Conservation (phyloP, 1,140 invertebrate genomes). For the Mesaphorura yosii region DNA sequence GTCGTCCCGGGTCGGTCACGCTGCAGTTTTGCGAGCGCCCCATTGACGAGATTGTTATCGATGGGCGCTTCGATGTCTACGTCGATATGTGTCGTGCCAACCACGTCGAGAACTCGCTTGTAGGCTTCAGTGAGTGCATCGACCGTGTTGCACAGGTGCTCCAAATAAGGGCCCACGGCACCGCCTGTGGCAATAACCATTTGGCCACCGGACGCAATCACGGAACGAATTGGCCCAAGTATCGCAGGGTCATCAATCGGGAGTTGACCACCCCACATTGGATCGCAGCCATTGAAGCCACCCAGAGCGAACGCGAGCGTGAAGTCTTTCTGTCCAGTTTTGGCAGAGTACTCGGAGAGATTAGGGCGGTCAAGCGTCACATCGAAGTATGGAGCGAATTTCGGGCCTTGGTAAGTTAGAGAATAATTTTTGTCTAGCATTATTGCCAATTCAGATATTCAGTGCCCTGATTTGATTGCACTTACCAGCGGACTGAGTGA, state of each 20-base stretch:
- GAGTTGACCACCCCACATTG: conserved; percentile 26
- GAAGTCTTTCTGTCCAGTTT: conserved; percentile 27
- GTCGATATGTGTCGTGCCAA: conserved; percentile 26
- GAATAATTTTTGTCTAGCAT: no score
- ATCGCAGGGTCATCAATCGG: conserved; percentile 22
- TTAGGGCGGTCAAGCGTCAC: conserved; percentile 10
- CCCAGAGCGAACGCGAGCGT: conserved; percentile 31
- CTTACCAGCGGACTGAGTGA: no score
- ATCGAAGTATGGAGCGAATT: conserved; percentile 25
- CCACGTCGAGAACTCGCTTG: conserved; percentile 23
- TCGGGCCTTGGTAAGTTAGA: no score
- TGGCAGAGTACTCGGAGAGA: conserved; percentile 10
- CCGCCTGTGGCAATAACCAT: conserved; percentile 28
- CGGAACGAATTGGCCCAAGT: conserved; percentile 21
- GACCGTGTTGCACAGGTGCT: conserved; percentile 16
- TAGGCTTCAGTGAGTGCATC: conserved; percentile 23
- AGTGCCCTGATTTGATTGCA: no score
- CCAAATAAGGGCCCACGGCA: conserved; percentile 31
- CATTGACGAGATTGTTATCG: conserved; percentile 19
- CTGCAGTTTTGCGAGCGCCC: conserved; percentile 26
- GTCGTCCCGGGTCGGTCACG: conserved; percentile 17
- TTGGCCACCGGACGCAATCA: conserved; percentile 23
- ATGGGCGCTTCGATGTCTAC: conserved; percentile 32
- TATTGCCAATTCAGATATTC: no score
- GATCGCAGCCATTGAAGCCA: conserved; percentile 25